These are phyloP conservation scores for Euura saliciscinereae DNA, from an alignment of 1,140 invertebrate species.

Conservation along the genomic window DNA sequence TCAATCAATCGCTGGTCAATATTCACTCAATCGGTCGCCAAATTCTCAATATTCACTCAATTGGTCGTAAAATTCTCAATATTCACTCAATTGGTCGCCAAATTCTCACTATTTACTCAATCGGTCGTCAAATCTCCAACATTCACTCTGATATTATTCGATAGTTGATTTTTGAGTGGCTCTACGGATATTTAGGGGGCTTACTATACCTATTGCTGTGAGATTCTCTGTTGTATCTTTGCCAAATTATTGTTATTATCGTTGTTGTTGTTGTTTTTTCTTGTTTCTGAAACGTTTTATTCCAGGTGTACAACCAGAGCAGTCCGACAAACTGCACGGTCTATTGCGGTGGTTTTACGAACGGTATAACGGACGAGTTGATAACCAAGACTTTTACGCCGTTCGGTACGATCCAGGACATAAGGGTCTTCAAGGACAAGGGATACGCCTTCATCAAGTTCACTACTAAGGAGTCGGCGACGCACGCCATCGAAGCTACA, in stretches of 20 bases:
- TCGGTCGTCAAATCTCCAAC: too few relatives aligned
- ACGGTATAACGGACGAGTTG: slow-evolving; percentile 92
- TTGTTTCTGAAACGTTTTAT: slow-evolving; percentile 15
- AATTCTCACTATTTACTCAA: too few relatives aligned
- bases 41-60: too few relatives aligned
- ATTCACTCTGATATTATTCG: too few relatives aligned
- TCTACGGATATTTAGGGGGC: too few relatives aligned
- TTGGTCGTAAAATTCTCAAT: too few relatives aligned
- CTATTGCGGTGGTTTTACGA: slow-evolving; percentile 96
- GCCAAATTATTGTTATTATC: not conserved
- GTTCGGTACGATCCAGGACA: slow-evolving; percentile 95
- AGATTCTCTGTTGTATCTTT: slow-evolving; percentile 5
- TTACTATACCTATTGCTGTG: not conserved
- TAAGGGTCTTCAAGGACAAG: slow-evolving; percentile 98
- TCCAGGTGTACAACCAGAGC: slow-evolving; percentile 91
- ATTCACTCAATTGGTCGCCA: too few relatives aligned
- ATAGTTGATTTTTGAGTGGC: too few relatives aligned
- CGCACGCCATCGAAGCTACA: slow-evolving; percentile 94
- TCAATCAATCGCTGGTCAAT: too few relatives aligned
- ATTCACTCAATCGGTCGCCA: too few relatives aligned
- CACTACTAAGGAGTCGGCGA: slow-evolving; percentile 95
- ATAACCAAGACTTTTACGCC: slow-evolving; percentile 94
- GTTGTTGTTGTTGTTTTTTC: slow-evolving; percentile 7
- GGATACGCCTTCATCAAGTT: slow-evolving; percentile 99
- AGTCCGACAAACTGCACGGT: slow-evolving; percentile 99